phyloP scores from a whole-genome alignment of 2,888 invertebrate species.

The Monoplex corrugatus region DNA sequence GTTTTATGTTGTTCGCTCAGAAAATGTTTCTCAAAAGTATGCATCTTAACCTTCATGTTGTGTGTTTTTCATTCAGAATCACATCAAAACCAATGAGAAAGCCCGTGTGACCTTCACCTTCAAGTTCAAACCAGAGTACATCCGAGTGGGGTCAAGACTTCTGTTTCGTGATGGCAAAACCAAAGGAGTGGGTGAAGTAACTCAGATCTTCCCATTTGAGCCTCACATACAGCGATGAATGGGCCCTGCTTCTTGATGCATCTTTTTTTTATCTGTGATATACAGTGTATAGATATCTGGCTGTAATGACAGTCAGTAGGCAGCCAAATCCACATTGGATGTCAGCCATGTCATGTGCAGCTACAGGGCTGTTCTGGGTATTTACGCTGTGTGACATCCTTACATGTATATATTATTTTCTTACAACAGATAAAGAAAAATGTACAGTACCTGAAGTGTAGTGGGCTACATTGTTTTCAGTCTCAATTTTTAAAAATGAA shows the following conservation, averaged over 20 bases:
- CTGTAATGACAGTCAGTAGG: neutral
- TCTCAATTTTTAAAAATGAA: too few relatives aligned
- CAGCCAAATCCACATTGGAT: too few relatives aligned
- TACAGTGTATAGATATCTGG: neutral
- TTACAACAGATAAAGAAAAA: too few relatives aligned
- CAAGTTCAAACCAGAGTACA: slow-evolving; percentile 93
- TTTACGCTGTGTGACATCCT: neutral
- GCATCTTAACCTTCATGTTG: too few relatives aligned
- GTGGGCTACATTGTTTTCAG: too few relatives aligned
- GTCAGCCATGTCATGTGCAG: too few relatives aligned
- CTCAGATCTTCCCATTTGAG: slow-evolving; percentile 52
- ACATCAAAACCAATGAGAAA: slow-evolving; percentile 89
- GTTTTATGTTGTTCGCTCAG: too few relatives aligned
- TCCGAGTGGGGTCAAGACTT: slow-evolving; percentile 89
- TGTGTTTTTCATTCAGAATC: slow-evolving; percentile 64
- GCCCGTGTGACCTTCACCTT: slow-evolving; percentile 95
- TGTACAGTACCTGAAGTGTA: too few relatives aligned
- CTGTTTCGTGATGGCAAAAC: slow-evolving; percentile 92
- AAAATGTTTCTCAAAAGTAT: too few relatives aligned
- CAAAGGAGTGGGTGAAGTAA: slow-evolving; percentile 92
- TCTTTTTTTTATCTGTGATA: neutral
- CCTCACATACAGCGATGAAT: slow-evolving; percentile 24
- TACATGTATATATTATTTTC: too few relatives aligned
- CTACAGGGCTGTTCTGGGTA: neutral
- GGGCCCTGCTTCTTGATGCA: too few relatives aligned